These are phyloP conservation scores for Camponotus pennsylvanicus DNA, from an alignment of 1,140 invertebrate species.

Conservation along the genomic window DNA sequence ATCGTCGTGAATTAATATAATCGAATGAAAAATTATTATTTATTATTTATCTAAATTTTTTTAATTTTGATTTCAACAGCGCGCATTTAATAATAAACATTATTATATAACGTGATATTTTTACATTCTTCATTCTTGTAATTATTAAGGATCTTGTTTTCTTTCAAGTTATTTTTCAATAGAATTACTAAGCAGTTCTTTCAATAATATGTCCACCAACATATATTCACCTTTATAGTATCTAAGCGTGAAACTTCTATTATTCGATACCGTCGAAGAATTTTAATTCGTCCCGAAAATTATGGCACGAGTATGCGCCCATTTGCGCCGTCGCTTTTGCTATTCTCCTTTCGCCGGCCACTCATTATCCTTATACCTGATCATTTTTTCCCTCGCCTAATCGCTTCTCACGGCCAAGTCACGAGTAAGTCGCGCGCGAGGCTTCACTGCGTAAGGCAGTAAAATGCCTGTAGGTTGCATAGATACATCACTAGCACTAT, in stretches of 20 bases:
- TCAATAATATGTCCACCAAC: background rate
- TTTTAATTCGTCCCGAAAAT: slow-evolving; percentile 81
- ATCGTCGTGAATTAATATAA: slow-evolving; percentile 3
- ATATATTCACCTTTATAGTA: slow-evolving; percentile 31
- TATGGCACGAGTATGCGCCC: slow-evolving; percentile 74
- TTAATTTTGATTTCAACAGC: background rate
- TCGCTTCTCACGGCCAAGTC: slow-evolving; percentile 77
- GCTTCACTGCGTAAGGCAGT: background rate
- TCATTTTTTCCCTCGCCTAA: slow-evolving; percentile 69
- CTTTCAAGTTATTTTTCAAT: background rate
- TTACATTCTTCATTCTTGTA: background rate
- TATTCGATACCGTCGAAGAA: slow-evolving; percentile 69
- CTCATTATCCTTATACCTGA: slow-evolving; percentile 77
- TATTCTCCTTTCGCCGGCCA: slow-evolving; percentile 67
- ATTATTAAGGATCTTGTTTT: background rate
- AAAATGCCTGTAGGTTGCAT: slow-evolving; percentile 2
- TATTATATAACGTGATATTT: background rate
- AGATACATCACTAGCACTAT: background rate
- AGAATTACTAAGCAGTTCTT: background rate
- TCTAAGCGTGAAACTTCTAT: slow-evolving; percentile 53
- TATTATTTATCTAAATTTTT: background rate
- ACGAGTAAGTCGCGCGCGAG: slow-evolving; percentile 61
- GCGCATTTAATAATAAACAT: background rate
- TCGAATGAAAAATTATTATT: background rate
- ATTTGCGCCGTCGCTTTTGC: slow-evolving; percentile 19